phyloP scores from a whole-genome alignment of 2,888 invertebrate species.

The Panopea generosa region DNA sequence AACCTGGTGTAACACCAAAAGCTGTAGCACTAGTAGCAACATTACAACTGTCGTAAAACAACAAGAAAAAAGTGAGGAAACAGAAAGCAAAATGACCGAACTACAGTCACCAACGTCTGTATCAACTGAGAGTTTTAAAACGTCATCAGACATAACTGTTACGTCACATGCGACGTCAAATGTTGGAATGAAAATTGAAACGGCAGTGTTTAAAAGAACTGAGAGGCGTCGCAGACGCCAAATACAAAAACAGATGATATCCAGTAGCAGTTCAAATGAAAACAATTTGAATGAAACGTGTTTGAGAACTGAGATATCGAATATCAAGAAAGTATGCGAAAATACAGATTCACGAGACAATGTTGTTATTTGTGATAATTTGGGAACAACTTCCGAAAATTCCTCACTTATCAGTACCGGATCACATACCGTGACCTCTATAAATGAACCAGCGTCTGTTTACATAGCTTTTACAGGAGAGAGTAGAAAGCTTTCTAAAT shows the following conservation, averaged over 20 bases:
- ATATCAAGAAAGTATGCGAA: not conserved
- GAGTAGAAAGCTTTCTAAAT: slow-evolving; percentile 1
- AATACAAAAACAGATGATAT: not conserved
- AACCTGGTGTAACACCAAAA: too few relatives aligned
- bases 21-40: too few relatives aligned
- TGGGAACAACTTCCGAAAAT: slow-evolving; percentile 35
- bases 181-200: slow-evolving; percentile 49
- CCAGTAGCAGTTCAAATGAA: not conserved
- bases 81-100: too few relatives aligned
- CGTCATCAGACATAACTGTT: too few relatives aligned
- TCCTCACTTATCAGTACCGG: slow-evolving; percentile 20
- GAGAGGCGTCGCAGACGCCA: slow-evolving; percentile 42
- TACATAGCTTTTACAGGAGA: slow-evolving; percentile 3
- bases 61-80: too few relatives aligned
- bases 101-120: too few relatives aligned
- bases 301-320: not conserved
- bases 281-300: not conserved
- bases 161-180: not conserved
- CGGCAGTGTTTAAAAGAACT: slow-evolving; percentile 49
- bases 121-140: too few relatives aligned
- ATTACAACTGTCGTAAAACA: too few relatives aligned
- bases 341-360: slow-evolving; percentile 15
- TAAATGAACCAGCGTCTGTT: slow-evolving; percentile 32
- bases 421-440: slow-evolving; percentile 19
- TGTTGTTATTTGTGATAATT: slow-evolving; percentile 28